Evolutionary conservation across 2,888 invertebrate species (phyloP), one percentile per base, ranked within the genome.

Genomic region (Brenthis hecate): DNA sequence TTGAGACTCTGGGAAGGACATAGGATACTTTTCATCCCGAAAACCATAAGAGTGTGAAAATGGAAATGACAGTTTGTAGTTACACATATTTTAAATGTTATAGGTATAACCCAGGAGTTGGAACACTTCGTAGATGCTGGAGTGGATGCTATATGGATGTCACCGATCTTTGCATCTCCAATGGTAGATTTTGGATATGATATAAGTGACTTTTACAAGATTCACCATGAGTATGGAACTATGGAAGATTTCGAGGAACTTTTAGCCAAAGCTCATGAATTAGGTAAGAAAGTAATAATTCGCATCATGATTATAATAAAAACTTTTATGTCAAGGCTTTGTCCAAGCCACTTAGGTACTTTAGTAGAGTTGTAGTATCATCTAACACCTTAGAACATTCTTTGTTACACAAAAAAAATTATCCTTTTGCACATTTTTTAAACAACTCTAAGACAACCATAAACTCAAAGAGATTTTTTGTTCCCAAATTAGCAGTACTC

Each of bases 101-200:
- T 71, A 79, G 94, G 95, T 8, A 94, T 95, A 58, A 93, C 91
- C 13, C 89, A 88, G 14, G 93, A 94, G 72, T 71, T 95, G 65
- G 92, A 94, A 13, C 95, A 96, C 77, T 93, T 97, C 36, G 89
- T 90, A 51, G 94, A 96, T 8, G 89, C 96, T 0, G 96, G 96
- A 0, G 93, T 97, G 0, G 95, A 94, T 11, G 96, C 96, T 0
- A 94, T 97, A 66, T 97, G 98, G 97, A 87, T 98, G 68, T 97
- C 97, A 0, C 97, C 98, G 0, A 96, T 98, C 77, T 97, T 95
- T 86, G 91, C 93, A 66, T 97, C 97, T 0, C 97, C 98, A 0
- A 96, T 97, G 96, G 93, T 94, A 0, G 98, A 98, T 87, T 96
- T 96, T 81, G 98, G 98, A 0, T 98, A 98, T 77, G 98, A 98